Evolutionary conservation across 2,797 vertebrate species (phyloP), one percentile per base, ranked within the genome.

Genomic region (Selene dorsalis): DNA sequence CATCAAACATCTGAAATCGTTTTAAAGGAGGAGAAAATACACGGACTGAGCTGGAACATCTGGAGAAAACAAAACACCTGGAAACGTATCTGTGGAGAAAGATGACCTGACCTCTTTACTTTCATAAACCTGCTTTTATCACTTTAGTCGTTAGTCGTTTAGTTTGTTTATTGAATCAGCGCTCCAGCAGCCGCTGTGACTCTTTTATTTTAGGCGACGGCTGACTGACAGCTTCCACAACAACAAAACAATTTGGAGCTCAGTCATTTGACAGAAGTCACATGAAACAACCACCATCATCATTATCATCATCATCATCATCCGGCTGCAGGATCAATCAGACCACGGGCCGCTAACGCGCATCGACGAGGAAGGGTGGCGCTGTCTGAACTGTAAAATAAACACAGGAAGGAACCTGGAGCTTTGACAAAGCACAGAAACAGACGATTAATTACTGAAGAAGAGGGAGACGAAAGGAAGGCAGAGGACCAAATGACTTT

Each of bases 141-240:
- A 16, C 14, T 14, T 13, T 13, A 14, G 7, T 70, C 28, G 1
- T 41, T 41, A 41, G 12, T 41, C 13, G 47, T 45, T n/a, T n/a
- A n/a, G n/a, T n/a, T n/a, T n/a, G 16, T 26, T 52, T 10, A 50
- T 7, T 6, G 35, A 30, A 3, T 17, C 0, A 0, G 1, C 32
- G 1, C 32, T 32, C 5, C 47, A 55, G 57, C 73, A 5, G 61
- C 52, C 48, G 39, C 0, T 3, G 3, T 8, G 32, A 39, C 26
- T 56, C 12, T 56, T 1, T 1, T 4, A 12, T 26, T 30, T 6
- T 0, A 4, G 9, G 17, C 3, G 30, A 59, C 56, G 32, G 63
- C 39, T 55, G 66, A 70, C 0, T 59, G 75, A 71, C 67, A 24
- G 62, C 57, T 59, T 59, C 14, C 43, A 62, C 4, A 53, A 52